Percentiles rank a stretch among this genome's conserved stretches.
Evolutionary conservation across 1,140 invertebrate genomes (phyloP).

Genomic region (Drosophila lacertosa): DNA sequence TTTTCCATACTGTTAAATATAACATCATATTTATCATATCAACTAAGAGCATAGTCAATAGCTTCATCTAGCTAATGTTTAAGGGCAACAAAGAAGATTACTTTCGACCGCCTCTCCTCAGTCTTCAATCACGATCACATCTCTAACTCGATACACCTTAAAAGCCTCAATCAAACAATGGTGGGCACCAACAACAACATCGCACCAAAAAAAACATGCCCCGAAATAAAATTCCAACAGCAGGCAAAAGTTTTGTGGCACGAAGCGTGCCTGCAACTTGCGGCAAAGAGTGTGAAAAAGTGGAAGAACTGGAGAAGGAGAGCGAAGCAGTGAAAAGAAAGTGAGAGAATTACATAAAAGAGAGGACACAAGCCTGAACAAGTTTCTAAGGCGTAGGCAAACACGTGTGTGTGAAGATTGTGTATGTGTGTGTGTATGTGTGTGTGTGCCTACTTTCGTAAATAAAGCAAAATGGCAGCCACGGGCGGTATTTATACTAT

Average conservation of each 20-base stretch:
- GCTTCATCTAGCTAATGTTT: too few relatives aligned
- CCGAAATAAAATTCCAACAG: constrained; percentile 64
- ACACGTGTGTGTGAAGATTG: constrained; percentile 70
- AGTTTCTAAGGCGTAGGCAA: constrained; percentile 34
- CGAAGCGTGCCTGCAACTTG: constrained; percentile 10
- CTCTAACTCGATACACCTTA: not conserved
- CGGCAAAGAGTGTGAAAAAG: constrained; percentile 11
- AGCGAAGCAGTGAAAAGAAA: constrained; percentile 7
- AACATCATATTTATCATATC: too few relatives aligned
- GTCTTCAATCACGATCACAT: constrained; percentile 9
- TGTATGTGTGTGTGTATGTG: not conserved
- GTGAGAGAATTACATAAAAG: constrained; percentile 12
- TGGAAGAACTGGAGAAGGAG: too few relatives aligned
- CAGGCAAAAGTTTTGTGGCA: constrained; percentile 38
- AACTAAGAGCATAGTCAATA: too few relatives aligned
- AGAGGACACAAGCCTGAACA: constrained; percentile 17
- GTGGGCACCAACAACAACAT: not conserved
- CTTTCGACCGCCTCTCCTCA: too few relatives aligned
- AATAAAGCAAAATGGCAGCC: constrained; percentile 47
- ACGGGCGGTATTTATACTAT: constrained; percentile 15
- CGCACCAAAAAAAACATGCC: constrained; percentile 38
- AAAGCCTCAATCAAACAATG: constrained; percentile 3
- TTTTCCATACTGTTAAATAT: too few relatives aligned
- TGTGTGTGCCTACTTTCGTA: constrained; percentile 12
- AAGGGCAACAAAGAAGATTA: too few relatives aligned